These are phyloP conservation scores for Tinea pellionella DNA, from an alignment of 2,888 invertebrate species.

Conservation along the genomic window DNA sequence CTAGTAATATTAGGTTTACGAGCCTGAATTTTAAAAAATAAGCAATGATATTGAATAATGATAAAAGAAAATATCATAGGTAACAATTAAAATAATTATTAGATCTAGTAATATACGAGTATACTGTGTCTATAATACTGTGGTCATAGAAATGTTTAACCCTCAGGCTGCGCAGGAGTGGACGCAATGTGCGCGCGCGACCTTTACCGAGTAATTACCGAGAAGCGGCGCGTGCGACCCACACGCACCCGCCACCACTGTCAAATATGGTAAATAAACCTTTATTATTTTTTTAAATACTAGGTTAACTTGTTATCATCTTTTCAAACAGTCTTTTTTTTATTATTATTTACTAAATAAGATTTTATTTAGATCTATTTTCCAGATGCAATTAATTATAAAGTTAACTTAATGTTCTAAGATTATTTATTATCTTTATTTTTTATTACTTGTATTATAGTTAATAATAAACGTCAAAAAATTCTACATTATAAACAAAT, in stretches of 20 bases:
- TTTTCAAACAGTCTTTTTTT: neutral
- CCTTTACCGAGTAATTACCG: slow-evolving; percentile 56
- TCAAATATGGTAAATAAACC: slow-evolving; percentile 10
- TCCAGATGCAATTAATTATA: neutral
- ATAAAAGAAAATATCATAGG: neutral
- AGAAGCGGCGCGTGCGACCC: slow-evolving; percentile 45
- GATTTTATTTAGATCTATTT: too few relatives aligned
- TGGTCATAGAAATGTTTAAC: slow-evolving; percentile 8
- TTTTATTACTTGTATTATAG: too few relatives aligned
- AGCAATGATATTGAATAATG: too few relatives aligned
- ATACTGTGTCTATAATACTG: neutral
- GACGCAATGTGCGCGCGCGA: slow-evolving; percentile 63
- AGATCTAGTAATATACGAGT: slow-evolving; percentile 1
- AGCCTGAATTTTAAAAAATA: too few relatives aligned
- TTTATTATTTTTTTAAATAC: neutral
- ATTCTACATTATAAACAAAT: neutral
- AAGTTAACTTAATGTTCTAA: neutral
- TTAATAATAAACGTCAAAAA: neutral
- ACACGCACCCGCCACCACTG: slow-evolving; percentile 22
- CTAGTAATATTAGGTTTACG: too few relatives aligned
- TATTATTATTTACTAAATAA: too few relatives aligned
- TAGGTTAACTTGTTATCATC: neutral
- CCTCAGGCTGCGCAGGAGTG: slow-evolving; percentile 42
- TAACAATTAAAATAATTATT: slow-evolving; percentile 5
- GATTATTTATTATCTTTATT: too few relatives aligned